Conservation (phyloP, 2,113 vertebrate species). For the Chascanopsetta lugubris region DNA sequence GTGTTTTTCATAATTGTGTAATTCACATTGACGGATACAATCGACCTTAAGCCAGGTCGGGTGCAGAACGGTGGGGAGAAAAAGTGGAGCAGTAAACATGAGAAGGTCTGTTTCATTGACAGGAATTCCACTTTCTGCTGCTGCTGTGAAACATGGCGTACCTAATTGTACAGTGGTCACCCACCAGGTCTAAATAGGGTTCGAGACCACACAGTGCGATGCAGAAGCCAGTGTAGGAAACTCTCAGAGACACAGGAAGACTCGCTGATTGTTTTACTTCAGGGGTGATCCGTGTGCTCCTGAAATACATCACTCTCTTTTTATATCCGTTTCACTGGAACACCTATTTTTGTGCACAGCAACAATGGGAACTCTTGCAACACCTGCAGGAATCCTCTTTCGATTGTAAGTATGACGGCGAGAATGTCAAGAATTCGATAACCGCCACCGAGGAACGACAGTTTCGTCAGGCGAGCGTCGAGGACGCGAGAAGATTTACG, state of each 20-base stretch:
- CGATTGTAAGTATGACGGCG: too few relatives aligned
- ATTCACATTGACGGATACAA: conserved; percentile 59
- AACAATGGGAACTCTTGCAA: conserved; percentile 19
- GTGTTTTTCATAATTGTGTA: conserved; percentile 65
- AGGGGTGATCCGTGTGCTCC: conserved; percentile 49
- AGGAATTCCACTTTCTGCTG: conserved; percentile 73
- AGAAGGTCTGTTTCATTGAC: conserved; percentile 71
- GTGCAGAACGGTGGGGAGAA: conserved; percentile 45
- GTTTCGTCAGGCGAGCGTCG: conserved; percentile 13
- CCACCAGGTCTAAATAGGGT: conserved; percentile 80
- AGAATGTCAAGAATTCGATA: too few relatives aligned
- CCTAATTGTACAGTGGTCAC: conserved; percentile 83
- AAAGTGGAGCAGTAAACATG: conserved; percentile 68
- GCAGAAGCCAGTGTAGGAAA: conserved; percentile 65
- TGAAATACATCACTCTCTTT: conserved; percentile 44
- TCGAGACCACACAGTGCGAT: conserved; percentile 79
- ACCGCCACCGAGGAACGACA: conserved; percentile 18
- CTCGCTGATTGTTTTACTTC: conserved; percentile 69
- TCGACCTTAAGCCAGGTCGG: conserved; percentile 58
- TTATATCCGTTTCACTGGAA: conserved; percentile 28
- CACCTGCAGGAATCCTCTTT: neutral
- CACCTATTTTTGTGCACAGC: conserved; percentile 17
- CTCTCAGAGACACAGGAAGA: conserved; percentile 62
- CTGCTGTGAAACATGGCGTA: conserved; percentile 74
- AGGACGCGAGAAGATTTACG: conserved; percentile 63